Base-by-base conservation (phyloP, 2,797 vertebrate species). In the Halcyon badia region DNA sequence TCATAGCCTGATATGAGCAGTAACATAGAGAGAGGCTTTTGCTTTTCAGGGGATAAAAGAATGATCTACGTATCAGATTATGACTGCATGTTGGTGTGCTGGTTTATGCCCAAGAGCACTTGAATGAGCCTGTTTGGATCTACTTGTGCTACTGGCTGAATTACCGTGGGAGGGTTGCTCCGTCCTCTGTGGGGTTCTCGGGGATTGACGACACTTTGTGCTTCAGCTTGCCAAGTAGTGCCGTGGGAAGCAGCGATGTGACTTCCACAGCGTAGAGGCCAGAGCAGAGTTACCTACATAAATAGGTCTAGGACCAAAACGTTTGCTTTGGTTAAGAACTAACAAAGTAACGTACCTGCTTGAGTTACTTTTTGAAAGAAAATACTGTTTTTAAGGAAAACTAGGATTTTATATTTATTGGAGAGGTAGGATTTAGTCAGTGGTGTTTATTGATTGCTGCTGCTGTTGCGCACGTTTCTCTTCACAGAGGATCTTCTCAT, bases 161-260 rank as follows among this genome's bases (percentile, higher is more conserved):
- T 83, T 72, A 48, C 21, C 0, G 0, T 46, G 56, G 82, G 60
- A 39, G 21, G 14, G 24, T 5, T 89, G 24, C 42, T 26, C 9
- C 0, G 0, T 76, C 51, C 13, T 69, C 22, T 51, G 19, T 48
- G 31, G 14, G 9, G 2, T 58, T 87, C 77, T 79, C 1, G 2
- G 44, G 18, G 31, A 8, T 51, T 79, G 54, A 70, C 51, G 58
- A 15, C 8, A 12, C 33, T 91, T 56, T 10, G 9, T 16, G 4
- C 11, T 65, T 92, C 14, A 8, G 85, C 3, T 0, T 80, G 58
- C 56, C 9, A 10, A 80, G 15, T 37, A 5, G 42, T 80, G 30
- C 21, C 10, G 6, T 64, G 2, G 1, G 48, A 33, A 80, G 30
- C 18, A 64, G 24, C 20, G 33, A 14, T 62, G 17, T 31, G 87